Evolutionary conservation across 2,888 invertebrate genomes (phyloP).

Genomic region (Xestia rhomboidea): DNA sequence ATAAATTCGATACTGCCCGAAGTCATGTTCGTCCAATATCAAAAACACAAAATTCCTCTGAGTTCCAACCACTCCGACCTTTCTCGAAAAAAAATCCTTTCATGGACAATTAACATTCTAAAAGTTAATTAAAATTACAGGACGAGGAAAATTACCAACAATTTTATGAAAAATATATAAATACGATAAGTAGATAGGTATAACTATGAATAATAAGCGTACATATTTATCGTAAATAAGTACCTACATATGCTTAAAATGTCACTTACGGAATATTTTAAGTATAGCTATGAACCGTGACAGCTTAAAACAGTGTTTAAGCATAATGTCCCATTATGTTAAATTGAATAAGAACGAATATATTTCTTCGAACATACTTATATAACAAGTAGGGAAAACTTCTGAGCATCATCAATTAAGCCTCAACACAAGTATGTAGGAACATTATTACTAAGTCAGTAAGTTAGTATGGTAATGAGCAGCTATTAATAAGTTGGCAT

Average conservation of each 20-base stretch:
- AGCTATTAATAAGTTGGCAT: constrained; percentile 2
- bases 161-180: background rate
- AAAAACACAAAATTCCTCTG: constrained; percentile 18
- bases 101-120: constrained; percentile 5
- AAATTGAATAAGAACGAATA: background rate
- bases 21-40: background rate
- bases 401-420: background rate
- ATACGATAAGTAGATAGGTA: background rate
- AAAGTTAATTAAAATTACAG: constrained; percentile 25
- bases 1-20: background rate
- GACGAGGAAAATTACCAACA: background rate
- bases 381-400: background rate
- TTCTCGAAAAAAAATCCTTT: constrained; percentile 18
- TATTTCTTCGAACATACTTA: background rate
- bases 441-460: constrained; percentile 10
- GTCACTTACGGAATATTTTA: too few relatives aligned
- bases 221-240: background rate
- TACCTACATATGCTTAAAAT: too few relatives aligned
- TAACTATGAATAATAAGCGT: background rate
- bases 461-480: background rate
- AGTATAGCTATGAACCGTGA: too few relatives aligned
- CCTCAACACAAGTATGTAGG: background rate
- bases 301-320: too few relatives aligned
- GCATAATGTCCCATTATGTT: background rate
- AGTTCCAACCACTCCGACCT: background rate